Evolutionary conservation across 92 coral and sea anemone species (phyloP).

Genomic region (Heteractis magnifica): DNA sequence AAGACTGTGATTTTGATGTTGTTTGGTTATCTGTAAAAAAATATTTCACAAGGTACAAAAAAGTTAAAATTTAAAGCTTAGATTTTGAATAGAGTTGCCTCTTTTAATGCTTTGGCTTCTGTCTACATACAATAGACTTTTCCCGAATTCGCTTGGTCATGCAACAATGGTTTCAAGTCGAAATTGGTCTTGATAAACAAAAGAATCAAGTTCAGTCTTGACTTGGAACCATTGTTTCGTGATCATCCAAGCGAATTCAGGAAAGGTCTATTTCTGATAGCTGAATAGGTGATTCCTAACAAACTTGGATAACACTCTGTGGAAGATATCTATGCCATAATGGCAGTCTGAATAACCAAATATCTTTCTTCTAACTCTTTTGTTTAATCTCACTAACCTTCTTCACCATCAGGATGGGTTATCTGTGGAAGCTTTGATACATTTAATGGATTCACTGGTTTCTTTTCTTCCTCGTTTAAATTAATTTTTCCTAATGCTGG

Average conservation of each 20-base stretch:
- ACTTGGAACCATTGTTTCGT: too few relatives aligned
- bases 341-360: background rate
- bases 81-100: too few relatives aligned
- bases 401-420: conserved; percentile 33
- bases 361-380: background rate
- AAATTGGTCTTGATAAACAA: too few relatives aligned
- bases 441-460: conserved; percentile 62
- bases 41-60: background rate
- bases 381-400: conserved; percentile 36
- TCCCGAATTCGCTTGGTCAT: too few relatives aligned
- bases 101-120: too few relatives aligned
- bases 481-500: conserved; percentile 43
- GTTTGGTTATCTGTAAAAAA: background rate
- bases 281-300: too few relatives aligned
- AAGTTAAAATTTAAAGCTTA: too few relatives aligned
- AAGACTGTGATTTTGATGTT: background rate
- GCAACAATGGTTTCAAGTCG: too few relatives aligned
- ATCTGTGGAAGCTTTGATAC: conserved; percentile 82
- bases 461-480: conserved; percentile 57
- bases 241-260: too few relatives aligned
- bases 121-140: too few relatives aligned
- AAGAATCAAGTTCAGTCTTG: too few relatives aligned
- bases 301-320: background rate
- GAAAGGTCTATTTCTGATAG: too few relatives aligned
- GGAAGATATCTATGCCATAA: background rate